Evolutionary conservation across 2,797 vertebrate genomes (phyloP), one percentile per base, ranked within the genome.

Genomic region (Ctenopoma kingsleyae): DNA sequence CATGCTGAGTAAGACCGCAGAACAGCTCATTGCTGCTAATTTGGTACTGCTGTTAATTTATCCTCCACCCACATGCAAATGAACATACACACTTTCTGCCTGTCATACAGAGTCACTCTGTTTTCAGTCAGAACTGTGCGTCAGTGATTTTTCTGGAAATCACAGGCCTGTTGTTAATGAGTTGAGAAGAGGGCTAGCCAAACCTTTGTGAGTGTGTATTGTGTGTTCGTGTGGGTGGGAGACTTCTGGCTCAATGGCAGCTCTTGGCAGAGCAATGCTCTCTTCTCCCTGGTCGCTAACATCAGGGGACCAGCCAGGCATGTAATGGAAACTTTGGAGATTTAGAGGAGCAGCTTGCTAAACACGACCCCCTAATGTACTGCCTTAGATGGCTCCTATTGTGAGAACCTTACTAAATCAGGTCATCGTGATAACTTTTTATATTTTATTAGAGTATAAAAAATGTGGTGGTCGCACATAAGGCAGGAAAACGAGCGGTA

Each of bases 291-390:
- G 80, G 86, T 88, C 71, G 56, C 82, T 77, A 81, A 86, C 84
- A 88, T 91, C 89, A 89, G 78, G 83, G 78, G 79, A 86, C 81
- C 76, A 87, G 87, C 82, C 90, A 87, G 85, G 82, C 86, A 87
- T 90, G 84, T 89, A 87, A 92, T 90, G 91, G 91, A 93, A 93
- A 92, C 84, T 91, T 87, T 73, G 46, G 79, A 89, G 85, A 87
- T 92, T 90, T 89, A 81, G 87, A 85, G 70, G 74, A 86, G 85
- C 86, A 86, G 80, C 83, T 85, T 80, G 74, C 87, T 88, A 83
- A 91, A 90, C 85, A 84, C 52, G 67, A 84, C 77, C 84, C 76
- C 63, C 81, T 56, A 74, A 81, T 83, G 61, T 62, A 74, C 71
- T 77, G 52, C 82, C 85, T 74, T 85, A 74, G 65, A 85, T 79